Evolutionary conservation across 2,888 invertebrate species (phyloP), one percentile per base, ranked within the genome.

Genomic region (Aphidius colemani): DNA sequence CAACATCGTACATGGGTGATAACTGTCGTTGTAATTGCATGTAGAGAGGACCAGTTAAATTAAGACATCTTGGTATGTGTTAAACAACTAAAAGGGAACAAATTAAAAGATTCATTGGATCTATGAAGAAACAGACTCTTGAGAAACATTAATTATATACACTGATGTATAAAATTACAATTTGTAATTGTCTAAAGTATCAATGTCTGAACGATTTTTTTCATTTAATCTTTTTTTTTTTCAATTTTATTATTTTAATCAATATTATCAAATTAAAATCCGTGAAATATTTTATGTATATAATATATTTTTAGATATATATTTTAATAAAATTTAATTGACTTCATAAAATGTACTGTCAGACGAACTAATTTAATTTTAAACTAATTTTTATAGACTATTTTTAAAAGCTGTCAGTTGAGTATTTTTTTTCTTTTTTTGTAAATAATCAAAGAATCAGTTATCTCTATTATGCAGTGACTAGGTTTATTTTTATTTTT

Each of bases 131-230:
- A 66, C 62, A 62, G 67, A 72, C 69, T 74, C 71, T 70, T 67
- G 72, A 74, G 74, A 75, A 71, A 73, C 73, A 75, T 75, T 76
- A 75, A 75, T 76, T 74, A 74, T 74, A 72, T 72, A 13, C 68
- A 53, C 70, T 2, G 2, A 30, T 30, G 69, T 67, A 71, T 70
- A 70, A 71, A 71, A 71, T 71, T 69, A 69, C 70, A 71, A 70
- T 69, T 30, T 30, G 30, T 30, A 30, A 30, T 30, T 30, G 30
- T 30, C 30, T 3, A 4, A 30, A 30, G 30, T 30, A 30, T 30
- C 30, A 30, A 30, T 30, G 30, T 30, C 30, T 30, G 3, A 30
- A 30, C 5, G 5, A 30, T 5, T 5, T 30, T 30, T 30, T 18
- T 18, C 13, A 30, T 30, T 30, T 30, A 5, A 30, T 30, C 1